phyloP scores from a whole-genome alignment of 2,113 vertebrate genomes.

The Apaloderma vittatum region DNA sequence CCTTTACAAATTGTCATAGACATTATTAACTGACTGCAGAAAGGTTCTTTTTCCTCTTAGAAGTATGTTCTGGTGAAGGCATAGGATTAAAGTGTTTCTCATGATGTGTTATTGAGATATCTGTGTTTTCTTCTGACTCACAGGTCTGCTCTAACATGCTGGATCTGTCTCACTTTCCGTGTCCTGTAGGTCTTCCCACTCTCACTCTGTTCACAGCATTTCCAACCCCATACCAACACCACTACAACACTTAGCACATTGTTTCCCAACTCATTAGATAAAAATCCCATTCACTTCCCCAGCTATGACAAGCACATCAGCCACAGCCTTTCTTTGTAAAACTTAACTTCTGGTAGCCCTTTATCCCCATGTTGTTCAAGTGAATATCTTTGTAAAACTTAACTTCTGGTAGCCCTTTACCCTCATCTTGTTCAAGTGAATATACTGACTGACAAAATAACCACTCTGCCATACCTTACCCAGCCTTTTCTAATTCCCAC shows the following conservation, averaged over 20 bases:
- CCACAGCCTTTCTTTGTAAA: no score
- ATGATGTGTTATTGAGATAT: neutral
- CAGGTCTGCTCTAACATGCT: neutral
- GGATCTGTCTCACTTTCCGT: neutral
- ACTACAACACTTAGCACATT: neutral
- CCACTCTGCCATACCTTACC: neutral
- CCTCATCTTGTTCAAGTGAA: neutral
- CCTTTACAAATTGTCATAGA: neutral
- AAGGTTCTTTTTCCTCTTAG: neutral
- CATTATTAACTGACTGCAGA: neutral
- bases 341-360: no score
- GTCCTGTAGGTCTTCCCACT: neutral
- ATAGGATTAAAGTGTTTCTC: neutral
- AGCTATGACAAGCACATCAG: no score
- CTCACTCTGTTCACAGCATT: neutral
- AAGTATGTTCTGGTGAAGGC: neutral
- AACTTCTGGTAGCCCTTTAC: neutral
- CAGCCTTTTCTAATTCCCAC: neutral
- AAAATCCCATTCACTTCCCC: neutral
- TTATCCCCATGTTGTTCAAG: no score
- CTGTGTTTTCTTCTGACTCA: neutral
- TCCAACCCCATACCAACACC: fast-evolving
- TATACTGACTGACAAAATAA: neutral
- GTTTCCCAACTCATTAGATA: neutral
- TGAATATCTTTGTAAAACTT: neutral